phyloP scores from a whole-genome alignment of 1,140 invertebrate genomes.

The Drosophila novamexicana region DNA sequence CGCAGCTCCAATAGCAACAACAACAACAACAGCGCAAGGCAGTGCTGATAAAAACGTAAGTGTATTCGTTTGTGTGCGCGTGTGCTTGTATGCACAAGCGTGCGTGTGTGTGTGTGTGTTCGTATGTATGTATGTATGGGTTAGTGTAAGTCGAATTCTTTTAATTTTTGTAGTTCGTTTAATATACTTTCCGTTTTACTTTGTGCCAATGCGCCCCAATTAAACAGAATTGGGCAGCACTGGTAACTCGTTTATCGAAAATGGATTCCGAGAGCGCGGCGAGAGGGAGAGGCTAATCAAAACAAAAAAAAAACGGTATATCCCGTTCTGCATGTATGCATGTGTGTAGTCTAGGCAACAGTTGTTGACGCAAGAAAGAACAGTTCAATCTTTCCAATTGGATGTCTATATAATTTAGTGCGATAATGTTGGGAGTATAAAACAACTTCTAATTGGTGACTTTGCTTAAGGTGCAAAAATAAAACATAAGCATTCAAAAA shows the following conservation, averaged over 20 bases:
- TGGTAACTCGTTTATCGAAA: conserved; percentile 5
- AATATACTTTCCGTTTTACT: conserved; percentile 16
- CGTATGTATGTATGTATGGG: neutral
- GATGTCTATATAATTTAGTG: too few species aligned
- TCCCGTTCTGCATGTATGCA: neutral
- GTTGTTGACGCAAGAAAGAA: too few species aligned
- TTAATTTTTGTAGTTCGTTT: conserved; percentile 15
- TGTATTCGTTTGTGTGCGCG: conserved; percentile 25
- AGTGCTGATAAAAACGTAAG: conserved; percentile 80
- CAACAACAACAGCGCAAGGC: conserved; percentile 38
- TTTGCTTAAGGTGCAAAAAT: too few species aligned
- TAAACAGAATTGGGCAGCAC: conserved; percentile 16
- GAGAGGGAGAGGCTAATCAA: neutral
- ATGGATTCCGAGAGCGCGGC: neutral
- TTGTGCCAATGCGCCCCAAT: conserved; percentile 18
- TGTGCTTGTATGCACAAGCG: conserved; percentile 6
- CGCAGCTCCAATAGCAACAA: conserved; percentile 28
- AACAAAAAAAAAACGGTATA: neutral
- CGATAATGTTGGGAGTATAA: too few species aligned
- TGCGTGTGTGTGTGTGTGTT: neutral
- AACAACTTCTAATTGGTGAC: too few species aligned
- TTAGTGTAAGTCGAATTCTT: conserved; percentile 40
- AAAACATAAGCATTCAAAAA: too few species aligned
- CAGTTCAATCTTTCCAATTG: too few species aligned
- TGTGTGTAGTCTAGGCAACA: neutral